Conservation (phyloP, 2,888 invertebrate genomes). For the Seira musarum region DNA sequence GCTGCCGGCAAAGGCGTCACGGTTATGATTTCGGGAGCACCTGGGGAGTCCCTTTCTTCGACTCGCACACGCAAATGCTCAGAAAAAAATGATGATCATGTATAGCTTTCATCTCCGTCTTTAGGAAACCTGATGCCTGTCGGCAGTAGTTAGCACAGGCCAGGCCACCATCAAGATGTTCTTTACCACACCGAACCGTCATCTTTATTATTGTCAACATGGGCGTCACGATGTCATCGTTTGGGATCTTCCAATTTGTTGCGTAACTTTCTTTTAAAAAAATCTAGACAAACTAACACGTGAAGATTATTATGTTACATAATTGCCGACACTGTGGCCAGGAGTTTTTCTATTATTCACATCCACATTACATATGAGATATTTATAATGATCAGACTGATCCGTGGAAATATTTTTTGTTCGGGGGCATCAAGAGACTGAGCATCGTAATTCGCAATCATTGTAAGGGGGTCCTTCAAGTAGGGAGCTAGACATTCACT, state of each 20-base stretch:
- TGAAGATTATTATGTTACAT: too few species aligned
- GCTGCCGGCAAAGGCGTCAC: constrained; percentile 30
- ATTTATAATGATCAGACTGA: too few species aligned
- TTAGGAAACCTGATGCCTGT: constrained; percentile 59
- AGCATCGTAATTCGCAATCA: too few species aligned
- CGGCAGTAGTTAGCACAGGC: constrained; percentile 42
- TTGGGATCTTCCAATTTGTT: constrained; percentile 61
- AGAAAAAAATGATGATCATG: too few species aligned
- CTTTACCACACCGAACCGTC: constrained; percentile 54
- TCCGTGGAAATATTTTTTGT: too few species aligned
- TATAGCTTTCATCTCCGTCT: constrained; percentile 12
- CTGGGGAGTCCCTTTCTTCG: constrained; percentile 36
- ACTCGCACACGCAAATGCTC: constrained; percentile 2
- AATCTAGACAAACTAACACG: too few species aligned
- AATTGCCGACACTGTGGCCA: too few species aligned
- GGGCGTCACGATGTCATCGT: constrained; percentile 62
- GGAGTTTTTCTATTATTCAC: too few species aligned
- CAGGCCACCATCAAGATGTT: constrained; percentile 37
- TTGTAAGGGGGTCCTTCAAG: too few species aligned
- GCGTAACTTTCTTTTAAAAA: constrained; percentile 39
- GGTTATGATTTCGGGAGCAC: constrained; percentile 36
- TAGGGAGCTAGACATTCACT: too few species aligned
- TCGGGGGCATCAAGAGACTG: too few species aligned
- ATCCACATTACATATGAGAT: too few species aligned
- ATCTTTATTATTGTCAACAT: constrained; percentile 57